A percentile compares a stretch with the other conserved stretches of the same genome.
Evolutionary conservation across 2,113 vertebrate genomes (phyloP).

Genomic region (Sula dactylatra): DNA sequence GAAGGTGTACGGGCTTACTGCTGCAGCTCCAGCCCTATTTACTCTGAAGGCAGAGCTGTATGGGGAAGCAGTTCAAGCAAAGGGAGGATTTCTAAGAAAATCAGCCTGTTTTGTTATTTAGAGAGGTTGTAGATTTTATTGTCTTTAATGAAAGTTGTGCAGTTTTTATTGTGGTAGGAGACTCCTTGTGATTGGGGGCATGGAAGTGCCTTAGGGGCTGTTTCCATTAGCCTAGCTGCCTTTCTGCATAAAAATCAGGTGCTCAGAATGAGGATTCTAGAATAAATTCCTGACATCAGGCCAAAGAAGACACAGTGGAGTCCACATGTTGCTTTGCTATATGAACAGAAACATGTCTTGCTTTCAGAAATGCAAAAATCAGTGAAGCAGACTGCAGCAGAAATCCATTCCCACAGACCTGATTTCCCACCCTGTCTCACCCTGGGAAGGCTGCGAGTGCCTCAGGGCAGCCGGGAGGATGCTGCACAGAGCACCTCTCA

Average conservation of each 20-base stretch:
- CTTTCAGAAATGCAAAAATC: neutral
- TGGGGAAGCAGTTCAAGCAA: neutral
- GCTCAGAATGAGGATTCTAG: neutral
- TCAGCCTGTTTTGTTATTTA: neutral
- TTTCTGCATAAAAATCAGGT: neutral
- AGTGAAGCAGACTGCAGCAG: neutral
- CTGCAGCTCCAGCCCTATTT: neutral
- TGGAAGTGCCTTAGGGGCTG: neutral
- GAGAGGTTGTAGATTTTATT: neutral
- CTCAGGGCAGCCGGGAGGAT: neutral
- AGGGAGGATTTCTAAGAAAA: neutral
- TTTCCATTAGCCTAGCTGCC: neutral
- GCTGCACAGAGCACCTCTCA: neutral
- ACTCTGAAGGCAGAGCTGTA: neutral
- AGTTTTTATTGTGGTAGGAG: neutral
- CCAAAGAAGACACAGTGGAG: neutral
- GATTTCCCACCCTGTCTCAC: neutral
- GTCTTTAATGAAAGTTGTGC: neutral
- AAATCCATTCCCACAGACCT: neutral
- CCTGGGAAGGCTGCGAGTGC: neutral
- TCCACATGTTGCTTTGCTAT: neutral
- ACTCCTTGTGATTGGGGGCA: neutral
- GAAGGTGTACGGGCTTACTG: neutral
- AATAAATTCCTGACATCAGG: neutral
- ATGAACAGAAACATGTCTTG: neutral